Conservation (phyloP, 2,797 vertebrate genomes). For the Leptoclinus maculatus region DNA sequence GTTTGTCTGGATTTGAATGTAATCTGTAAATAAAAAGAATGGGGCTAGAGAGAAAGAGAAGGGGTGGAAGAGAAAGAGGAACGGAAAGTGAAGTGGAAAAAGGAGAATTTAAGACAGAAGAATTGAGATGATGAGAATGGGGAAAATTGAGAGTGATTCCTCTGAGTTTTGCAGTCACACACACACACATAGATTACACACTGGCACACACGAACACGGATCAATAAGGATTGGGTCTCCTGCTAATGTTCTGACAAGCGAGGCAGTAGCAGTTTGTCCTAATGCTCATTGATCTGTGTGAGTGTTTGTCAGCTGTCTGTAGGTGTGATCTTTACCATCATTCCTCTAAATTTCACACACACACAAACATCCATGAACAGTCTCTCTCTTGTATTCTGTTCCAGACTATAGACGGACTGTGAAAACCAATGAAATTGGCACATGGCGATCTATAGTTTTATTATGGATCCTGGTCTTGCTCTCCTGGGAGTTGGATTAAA, state of each 20-base stretch:
- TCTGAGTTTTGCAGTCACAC: slow-evolving; percentile 10
- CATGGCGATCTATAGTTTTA: slow-evolving; percentile 10
- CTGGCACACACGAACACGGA: slow-evolving; percentile 37
- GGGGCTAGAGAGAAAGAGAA: neutral
- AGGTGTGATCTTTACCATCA: slow-evolving; percentile 37
- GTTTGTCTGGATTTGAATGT: slow-evolving; percentile 56
- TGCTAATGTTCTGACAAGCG: slow-evolving; percentile 58
- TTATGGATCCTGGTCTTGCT: slow-evolving; percentile 2
- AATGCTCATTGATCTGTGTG: slow-evolving; percentile 63
- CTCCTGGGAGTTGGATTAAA: slow-evolving; percentile 10
- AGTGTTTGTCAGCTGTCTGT: slow-evolving; percentile 31
- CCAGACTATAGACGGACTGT: neutral
- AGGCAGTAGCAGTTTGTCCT: slow-evolving; percentile 54
- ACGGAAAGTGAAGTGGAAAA: neutral
- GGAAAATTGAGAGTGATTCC: slow-evolving; percentile 22
- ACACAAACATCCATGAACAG: slow-evolving; percentile 2
- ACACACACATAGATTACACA: slow-evolving; percentile 13
- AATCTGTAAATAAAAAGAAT: slow-evolving; percentile 29
- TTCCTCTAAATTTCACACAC: slow-evolving; percentile 27
- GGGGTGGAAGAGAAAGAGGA: neutral
- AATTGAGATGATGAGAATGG: slow-evolving; percentile 8
- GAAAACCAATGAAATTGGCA: slow-evolving; percentile 28
- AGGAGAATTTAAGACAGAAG: neutral
- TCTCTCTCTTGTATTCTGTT: neutral
- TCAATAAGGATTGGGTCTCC: slow-evolving; percentile 52